Evolutionary conservation across 2,797 vertebrate genomes (phyloP), one percentile per base, ranked within the genome.

Genomic region (Xiphophorus birchmanni): DNA sequence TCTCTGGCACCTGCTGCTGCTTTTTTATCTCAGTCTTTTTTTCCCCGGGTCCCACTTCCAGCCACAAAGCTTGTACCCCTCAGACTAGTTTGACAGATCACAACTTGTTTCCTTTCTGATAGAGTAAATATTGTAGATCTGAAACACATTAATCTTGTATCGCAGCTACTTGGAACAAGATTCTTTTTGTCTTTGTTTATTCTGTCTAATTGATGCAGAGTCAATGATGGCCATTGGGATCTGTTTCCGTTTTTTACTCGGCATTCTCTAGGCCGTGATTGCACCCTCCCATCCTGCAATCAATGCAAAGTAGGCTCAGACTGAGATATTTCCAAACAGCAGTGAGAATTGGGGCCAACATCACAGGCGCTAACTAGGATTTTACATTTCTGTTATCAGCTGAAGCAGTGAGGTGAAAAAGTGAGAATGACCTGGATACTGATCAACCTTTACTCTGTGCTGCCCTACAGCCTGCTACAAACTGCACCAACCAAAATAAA

Each of bases 11-110:
- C 89, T 76, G 84, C 89, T 88, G 86, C 84, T 87, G 85, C 32
- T 32, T 23, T 71, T 88, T 92, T 87, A 86, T 90, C 87, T 91
- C 48, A 89, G 88, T 83, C 86, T n/a, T 92, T 87, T 87, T 91
- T 92, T 86, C 90, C 40, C 73, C 76, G 81, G 90, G 92, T 92
- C 84, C 13, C 40, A 44, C 37, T 69, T 3, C 21, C 45, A 37
- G 82, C 80, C 79, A 82, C 67, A 92, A 77, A 73, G 5, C 76
- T 32, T 80, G 84, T 90, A n/a, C 78, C 77, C 80, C 52, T 91
- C 74, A 73, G 5, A 67, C 79, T 35, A 78, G 84, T 79, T 77
- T 15, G 4, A 37, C 8, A 82, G 75, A 67, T 50, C 32, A 0
- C 26, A 7, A 54, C 81, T 44, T 47, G 37, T 84, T 79, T 76